Evolutionary conservation across 2,797 vertebrate genomes (phyloP).

Genomic region (Megalops cyprinoides): DNA sequence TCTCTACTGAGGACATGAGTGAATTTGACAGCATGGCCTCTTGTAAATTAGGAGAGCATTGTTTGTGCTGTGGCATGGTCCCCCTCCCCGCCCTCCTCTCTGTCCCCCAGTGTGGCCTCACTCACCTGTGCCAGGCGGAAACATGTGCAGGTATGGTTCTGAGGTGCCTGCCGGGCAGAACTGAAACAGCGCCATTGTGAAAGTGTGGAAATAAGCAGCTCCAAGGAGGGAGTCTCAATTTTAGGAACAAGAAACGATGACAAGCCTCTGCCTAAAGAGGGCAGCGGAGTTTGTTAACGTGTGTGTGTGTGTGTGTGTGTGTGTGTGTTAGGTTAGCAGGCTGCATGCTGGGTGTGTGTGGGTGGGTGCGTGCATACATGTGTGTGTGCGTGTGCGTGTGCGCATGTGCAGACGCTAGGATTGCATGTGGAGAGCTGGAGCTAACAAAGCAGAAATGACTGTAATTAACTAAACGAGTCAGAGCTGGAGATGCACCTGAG

Average conservation of each 20-base stretch:
- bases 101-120: too few species aligned
- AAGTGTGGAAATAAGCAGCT: not conserved
- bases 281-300: slow-evolving; percentile 28
- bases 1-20: not conserved
- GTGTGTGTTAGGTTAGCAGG: not conserved
- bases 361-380: slow-evolving; percentile 3
- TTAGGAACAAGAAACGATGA: not conserved
- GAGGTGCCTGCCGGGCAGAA: too few species aligned
- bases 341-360: not conserved
- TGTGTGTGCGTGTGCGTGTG: slow-evolving; percentile 19
- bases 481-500: slow-evolving; percentile 36
- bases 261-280: not conserved
- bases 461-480: slow-evolving; percentile 50
- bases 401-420: slow-evolving; percentile 25
- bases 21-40: not conserved
- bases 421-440: slow-evolving; percentile 28
- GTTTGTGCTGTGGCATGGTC: too few species aligned
- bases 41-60: not conserved
- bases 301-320: slow-evolving; percentile 19
- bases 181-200: not conserved
- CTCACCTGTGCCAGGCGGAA: not conserved
- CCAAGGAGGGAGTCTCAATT: not conserved
- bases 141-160: too few species aligned
- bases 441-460: slow-evolving; percentile 46
- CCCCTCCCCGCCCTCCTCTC: too few species aligned